Percentiles rank a stretch among this genome's conserved stretches.
Evolutionary conservation across 1,140 invertebrate species (phyloP).

Genomic region (Aphelinus atriplicis): DNA sequence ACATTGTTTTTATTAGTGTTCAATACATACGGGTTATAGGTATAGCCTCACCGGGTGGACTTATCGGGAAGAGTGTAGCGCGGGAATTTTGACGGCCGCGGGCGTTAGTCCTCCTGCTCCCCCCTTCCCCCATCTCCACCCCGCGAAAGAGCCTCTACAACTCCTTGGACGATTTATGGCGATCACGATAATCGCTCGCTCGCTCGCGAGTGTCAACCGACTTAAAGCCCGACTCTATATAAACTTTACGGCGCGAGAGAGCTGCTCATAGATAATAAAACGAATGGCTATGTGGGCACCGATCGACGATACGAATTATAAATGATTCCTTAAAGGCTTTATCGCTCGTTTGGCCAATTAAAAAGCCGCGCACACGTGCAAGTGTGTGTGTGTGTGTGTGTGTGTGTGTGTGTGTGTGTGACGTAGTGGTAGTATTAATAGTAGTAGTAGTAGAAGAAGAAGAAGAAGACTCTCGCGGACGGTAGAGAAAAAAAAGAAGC

Average conservation of each 20-base stretch:
- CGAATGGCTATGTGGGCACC: constrained; percentile 9
- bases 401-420: no score
- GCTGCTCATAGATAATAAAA: constrained; percentile 33
- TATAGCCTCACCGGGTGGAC: no score
- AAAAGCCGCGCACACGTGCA: constrained; percentile 18
- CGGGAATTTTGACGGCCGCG: constrained; percentile 21
- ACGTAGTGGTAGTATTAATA: no score
- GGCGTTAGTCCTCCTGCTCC: no score
- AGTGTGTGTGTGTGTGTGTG: background rate
- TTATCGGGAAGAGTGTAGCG: background rate
- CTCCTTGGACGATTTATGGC: constrained; percentile 30
- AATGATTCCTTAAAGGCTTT: constrained; percentile 40
- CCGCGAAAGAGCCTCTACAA: background rate
- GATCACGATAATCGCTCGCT: constrained; percentile 28
- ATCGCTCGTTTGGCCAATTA: constrained; percentile 32
- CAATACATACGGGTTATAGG: no score
- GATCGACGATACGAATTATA: constrained; percentile 38
- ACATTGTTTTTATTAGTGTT: no score
- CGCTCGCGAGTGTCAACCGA: constrained; percentile 31
- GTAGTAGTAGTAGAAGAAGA: no score
- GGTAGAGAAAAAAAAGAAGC: background rate
- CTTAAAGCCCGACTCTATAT: constrained; percentile 24
- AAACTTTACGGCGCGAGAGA: constrained; percentile 27
- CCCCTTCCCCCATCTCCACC: background rate
- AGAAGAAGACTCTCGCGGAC: no score